Conservation (phyloP, 2,797 vertebrate species). For the Spheniscus humboldti region DNA sequence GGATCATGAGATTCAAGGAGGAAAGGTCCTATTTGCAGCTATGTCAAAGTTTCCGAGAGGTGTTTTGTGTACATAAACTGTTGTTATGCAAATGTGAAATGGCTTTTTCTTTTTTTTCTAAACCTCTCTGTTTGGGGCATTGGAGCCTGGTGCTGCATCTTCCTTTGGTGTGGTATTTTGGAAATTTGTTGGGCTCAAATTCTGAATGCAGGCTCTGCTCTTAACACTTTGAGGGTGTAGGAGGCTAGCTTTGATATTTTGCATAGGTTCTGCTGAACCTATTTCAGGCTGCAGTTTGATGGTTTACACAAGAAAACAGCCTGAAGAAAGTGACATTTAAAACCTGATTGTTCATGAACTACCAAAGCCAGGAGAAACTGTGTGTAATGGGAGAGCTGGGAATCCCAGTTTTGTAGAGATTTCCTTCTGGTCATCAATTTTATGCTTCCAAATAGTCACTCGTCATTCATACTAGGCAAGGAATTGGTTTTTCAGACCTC, state of each 20-base stretch:
- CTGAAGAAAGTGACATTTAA: constrained; percentile 10
- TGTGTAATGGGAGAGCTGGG: neutral
- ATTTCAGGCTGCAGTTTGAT: constrained; percentile 42
- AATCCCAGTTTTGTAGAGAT: neutral
- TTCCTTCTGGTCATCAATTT: neutral
- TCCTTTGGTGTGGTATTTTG: neutral
- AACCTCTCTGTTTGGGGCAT: neutral
- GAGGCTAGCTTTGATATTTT: constrained; percentile 54
- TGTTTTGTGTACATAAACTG: neutral
- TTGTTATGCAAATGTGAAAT: neutral
- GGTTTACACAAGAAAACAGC: constrained; percentile 37
- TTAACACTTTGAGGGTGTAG: constrained; percentile 42
- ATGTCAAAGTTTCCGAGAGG: neutral
- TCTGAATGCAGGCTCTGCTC: constrained; percentile 10
- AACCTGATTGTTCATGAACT: neutral
- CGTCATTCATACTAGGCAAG: neutral
- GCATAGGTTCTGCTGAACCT: constrained; percentile 43
- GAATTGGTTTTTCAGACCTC: neutral
- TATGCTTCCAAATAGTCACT: neutral
- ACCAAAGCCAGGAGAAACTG: neutral
- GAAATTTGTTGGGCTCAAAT: neutral
- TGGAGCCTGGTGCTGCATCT: neutral
- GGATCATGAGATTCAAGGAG: neutral
- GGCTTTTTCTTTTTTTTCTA: neutral
- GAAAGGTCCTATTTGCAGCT: neutral